Evolutionary conservation across 2,113 vertebrate genomes (phyloP).

Genomic region (Manacus vitellinus): DNA sequence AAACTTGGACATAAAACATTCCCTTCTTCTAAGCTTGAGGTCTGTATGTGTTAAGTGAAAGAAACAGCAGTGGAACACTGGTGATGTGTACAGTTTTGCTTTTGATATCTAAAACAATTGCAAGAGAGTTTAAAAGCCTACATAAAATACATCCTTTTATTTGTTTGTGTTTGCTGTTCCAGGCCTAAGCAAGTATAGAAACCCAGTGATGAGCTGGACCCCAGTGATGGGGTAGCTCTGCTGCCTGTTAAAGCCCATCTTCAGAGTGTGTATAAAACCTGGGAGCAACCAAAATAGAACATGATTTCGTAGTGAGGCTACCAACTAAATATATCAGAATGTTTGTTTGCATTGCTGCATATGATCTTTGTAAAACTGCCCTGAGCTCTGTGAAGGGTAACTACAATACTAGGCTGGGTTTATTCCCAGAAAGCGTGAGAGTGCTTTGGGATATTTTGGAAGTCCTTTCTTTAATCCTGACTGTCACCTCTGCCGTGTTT

Average conservation of each 20-base stretch:
- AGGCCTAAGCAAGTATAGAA: neutral
- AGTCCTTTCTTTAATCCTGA: neutral
- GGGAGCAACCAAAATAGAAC: conserved; percentile 27
- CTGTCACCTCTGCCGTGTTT: neutral
- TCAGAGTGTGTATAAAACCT: neutral
- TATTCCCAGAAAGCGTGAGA: neutral
- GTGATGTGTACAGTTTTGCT: neutral
- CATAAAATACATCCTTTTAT: neutral
- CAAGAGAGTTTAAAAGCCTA: neutral
- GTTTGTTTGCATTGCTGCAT: neutral
- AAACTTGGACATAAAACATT: neutral
- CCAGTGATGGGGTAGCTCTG: neutral
- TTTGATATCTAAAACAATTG: neutral
- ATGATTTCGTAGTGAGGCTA: neutral
- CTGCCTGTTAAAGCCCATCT: neutral
- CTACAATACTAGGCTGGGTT: neutral
- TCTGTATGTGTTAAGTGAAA: neutral
- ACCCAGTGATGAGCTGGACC: neutral
- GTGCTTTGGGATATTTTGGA: neutral
- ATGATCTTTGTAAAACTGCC: neutral
- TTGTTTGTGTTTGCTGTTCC: neutral
- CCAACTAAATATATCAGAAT: conserved; percentile 34
- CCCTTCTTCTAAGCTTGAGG: neutral
- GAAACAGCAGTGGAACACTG: neutral
- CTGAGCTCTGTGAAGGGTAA: neutral